phyloP scores from a whole-genome alignment of 2,797 vertebrate genomes.

The Crenichthys baileyi region DNA sequence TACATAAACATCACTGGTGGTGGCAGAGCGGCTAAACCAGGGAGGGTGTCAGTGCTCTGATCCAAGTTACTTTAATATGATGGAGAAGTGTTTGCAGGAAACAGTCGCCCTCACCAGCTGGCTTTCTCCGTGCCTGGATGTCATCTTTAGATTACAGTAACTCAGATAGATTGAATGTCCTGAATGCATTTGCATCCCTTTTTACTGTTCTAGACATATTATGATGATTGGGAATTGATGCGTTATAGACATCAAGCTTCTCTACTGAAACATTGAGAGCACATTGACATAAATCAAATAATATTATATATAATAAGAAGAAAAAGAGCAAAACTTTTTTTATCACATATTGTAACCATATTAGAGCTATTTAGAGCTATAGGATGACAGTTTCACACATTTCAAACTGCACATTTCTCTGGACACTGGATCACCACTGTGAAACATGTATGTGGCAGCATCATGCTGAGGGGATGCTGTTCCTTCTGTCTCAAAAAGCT shows the following conservation, averaged over 20 bases:
- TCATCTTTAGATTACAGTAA: conserved; percentile 33
- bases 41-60: conserved; percentile 29
- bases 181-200: conserved; percentile 27
- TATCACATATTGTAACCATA: neutral
- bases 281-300: conserved; percentile 1
- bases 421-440: no score
- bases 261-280: conserved; percentile 30
- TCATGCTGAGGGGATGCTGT: no score
- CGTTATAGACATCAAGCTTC: conserved; percentile 19
- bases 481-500: neutral
- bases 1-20: conserved; percentile 30
- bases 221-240: conserved; percentile 9
- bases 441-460: no score
- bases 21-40: conserved; percentile 40
- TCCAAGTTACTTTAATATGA: conserved; percentile 40
- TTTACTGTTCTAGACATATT: conserved; percentile 24
- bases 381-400: neutral
- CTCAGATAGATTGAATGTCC: conserved; percentile 12
- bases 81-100: conserved; percentile 20
- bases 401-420: neutral
- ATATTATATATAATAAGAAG: neutral
- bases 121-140: conserved; percentile 19
- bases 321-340: neutral
- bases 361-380: neutral
- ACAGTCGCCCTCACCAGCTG: conserved; percentile 24